Base-by-base conservation (phyloP, 2,888 invertebrate genomes). In the Urechis unicinctus region DNA sequence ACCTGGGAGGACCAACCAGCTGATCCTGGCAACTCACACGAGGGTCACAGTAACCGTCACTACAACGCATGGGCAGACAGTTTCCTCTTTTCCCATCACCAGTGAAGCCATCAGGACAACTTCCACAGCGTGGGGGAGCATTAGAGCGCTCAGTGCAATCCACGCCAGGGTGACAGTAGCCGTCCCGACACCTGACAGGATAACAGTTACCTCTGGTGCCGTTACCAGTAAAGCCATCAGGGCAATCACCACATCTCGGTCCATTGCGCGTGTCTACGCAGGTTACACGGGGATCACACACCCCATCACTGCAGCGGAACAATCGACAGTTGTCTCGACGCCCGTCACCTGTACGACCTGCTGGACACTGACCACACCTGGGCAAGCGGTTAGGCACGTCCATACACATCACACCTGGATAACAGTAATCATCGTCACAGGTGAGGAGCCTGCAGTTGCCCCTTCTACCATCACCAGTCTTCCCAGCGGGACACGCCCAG, bases 341-440 rank as follows among this genome's bases (percentile, higher is more conserved):
- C 9, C 88, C 88, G 49, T 69, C 65, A 25, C 71, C 71, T 4
- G 64, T 61, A 54, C 62, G 57, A 1, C 70, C 69, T 4, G 55
- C 48, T 0, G 73, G 73, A 60, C 74, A 73, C 2, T 61, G 28
- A 1, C 70, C 72, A 60, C 71, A 73, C 36, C 17, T 36, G 17
- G 36, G 36, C n/a, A n/a, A n/a, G 6, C 64, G 68, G 31, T 30
- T 36, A 17, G 59, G 53, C 9, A 58, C 53, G 36, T 63, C 65
- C 9, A 31, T 24, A 46, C 69, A 70, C 13, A 45, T 31, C 13
- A 63, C 66, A 6, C 64, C 85, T 73, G 84, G 82, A 72, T 83
- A 85, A 72, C 93, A 93, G 1, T 88, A 87, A 62, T 82, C 82
- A 57, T 81, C 81, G 57, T 84, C 82, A 74, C 88, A 88, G 47